phyloP scores from a whole-genome alignment of 35 echinoderm and acorn worm species.

The Ophiothrix spiculata region DNA sequence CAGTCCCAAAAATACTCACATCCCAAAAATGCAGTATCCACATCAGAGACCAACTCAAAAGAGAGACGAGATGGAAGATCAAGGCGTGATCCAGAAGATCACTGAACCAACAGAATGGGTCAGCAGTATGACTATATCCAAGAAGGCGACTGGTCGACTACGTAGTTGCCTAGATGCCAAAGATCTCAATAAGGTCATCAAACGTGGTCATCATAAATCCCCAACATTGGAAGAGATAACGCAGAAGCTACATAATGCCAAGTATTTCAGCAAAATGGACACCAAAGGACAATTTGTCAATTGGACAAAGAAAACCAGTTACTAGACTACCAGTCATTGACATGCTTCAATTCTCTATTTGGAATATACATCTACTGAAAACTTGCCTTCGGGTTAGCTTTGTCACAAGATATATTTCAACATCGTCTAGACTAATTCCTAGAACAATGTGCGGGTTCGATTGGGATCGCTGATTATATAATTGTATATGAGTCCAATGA shows the following conservation, averaged over 20 bases:
- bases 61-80: conserved; percentile 49
- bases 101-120: conserved; percentile 67
- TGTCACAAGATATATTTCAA: conserved; percentile 57
- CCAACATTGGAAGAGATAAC: conserved; percentile 70
- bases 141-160: conserved; percentile 33
- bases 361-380: conserved; percentile 35
- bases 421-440: conserved; percentile 48
- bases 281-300: too few species aligned
- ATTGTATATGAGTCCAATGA: conserved; percentile 20
- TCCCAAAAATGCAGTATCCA: conserved; percentile 54
- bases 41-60: conserved; percentile 49
- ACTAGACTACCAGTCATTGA: too few species aligned
- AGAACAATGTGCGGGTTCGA: conserved; percentile 30
- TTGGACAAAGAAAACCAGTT: too few species aligned
- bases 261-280: conserved; percentile 52
- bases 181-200: conserved; percentile 55
- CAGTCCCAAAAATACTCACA: conserved; percentile 32
- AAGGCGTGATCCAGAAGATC: conserved; percentile 53
- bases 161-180: conserved; percentile 68
- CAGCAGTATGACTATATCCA: conserved; percentile 33
- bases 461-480: conserved; percentile 59
- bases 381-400: conserved; percentile 44
- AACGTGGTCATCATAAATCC: conserved; percentile 47
- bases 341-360: conserved; percentile 61
- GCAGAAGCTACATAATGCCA: conserved; percentile 33